These are phyloP conservation scores for Acrossocheilus wenchowensis DNA, from an alignment of 2,797 vertebrate genomes.

Conservation along the genomic window DNA sequence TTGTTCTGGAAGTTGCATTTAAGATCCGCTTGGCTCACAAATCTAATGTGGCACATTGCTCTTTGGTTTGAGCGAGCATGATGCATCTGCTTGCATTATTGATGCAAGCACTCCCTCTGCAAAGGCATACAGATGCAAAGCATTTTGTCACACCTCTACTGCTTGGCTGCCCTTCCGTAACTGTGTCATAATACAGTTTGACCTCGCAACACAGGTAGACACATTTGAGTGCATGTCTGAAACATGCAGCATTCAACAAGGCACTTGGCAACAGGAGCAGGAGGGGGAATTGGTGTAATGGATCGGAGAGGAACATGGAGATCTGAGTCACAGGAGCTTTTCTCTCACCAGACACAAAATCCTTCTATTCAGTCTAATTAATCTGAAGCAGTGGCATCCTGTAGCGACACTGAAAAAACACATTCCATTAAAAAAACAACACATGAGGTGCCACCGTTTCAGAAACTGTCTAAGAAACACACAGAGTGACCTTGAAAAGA, in stretches of 20 bases:
- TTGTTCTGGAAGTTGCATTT: background rate
- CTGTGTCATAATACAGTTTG: slow-evolving; percentile 23
- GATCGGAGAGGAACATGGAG: slow-evolving; percentile 18
- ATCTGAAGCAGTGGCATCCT: slow-evolving; percentile 31
- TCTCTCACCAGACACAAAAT: slow-evolving; percentile 17
- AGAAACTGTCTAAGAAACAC: slow-evolving; percentile 2
- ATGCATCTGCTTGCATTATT: slow-evolving; percentile 30
- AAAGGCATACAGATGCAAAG: slow-evolving; percentile 16
- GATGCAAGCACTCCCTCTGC: slow-evolving; percentile 7
- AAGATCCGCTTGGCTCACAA: background rate
- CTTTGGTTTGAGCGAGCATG: background rate
- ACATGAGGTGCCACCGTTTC: background rate
- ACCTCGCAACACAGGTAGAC: slow-evolving; percentile 15
- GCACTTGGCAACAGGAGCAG: background rate
- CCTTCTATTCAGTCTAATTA: slow-evolving; percentile 12
- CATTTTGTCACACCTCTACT: slow-evolving; percentile 37
- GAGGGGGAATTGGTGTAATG: slow-evolving; percentile 18
- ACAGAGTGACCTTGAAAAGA: background rate
- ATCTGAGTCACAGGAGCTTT: background rate
- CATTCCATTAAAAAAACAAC: slow-evolving; percentile 17
- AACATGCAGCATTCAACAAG: background rate
- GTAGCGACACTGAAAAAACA: slow-evolving; percentile 8
- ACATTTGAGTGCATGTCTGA: slow-evolving; percentile 6
- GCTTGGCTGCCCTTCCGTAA: slow-evolving; percentile 36
- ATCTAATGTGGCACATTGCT: slow-evolving; percentile 1